Base-by-base conservation (phyloP, 2,113 vertebrate species). In the Oxygymnocypris stewartii region DNA sequence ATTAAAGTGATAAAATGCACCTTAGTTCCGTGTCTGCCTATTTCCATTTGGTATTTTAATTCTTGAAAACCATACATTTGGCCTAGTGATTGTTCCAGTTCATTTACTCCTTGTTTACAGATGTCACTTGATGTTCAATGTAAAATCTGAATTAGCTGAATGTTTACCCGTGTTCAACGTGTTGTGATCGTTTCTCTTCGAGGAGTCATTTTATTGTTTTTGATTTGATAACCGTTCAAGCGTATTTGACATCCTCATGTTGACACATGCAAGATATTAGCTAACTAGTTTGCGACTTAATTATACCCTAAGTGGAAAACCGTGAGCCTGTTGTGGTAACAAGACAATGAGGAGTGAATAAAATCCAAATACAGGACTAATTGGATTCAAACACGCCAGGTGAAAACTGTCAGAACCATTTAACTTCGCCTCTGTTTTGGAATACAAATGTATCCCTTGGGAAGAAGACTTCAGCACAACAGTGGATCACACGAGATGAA, bases 251-350 rank as follows among this genome's bases (percentile, higher is more conserved):
- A 80, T 77, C 16, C 37, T 69, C n/a, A 13, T 25, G 69, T 67
- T 86, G 81, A 81, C 85, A 81, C 9, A 40, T 84, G 37, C 4
- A 79, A 28, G 69, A 76, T 12, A 81, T 76, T 74, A 59, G 73
- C 6, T 79, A 57, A 16, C n/a, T 82, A 65, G 73, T 79, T 11
- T 67, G 14, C n/a, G n/a, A 23, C 44, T 69, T 87, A 87, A 85
- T 83, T 83, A 14, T 23, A 76, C 77, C 78, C 73, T 47, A 12
- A 28, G 79, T 63, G 16, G 69, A 31, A 23, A 85, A 42, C 71
- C 40, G 44, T 31, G 7, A 61, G 14, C 14, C 28, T 47, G 28
- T 11, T 82, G 80, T 31, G 40, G 16, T 20, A 23, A 12, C 20
- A 67, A 25, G 57, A n/a, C 79, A 18, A 25, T 42, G 20, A 31